Base-by-base conservation (phyloP, 2,797 vertebrate genomes). In the Distichodus sexfasciatus region DNA sequence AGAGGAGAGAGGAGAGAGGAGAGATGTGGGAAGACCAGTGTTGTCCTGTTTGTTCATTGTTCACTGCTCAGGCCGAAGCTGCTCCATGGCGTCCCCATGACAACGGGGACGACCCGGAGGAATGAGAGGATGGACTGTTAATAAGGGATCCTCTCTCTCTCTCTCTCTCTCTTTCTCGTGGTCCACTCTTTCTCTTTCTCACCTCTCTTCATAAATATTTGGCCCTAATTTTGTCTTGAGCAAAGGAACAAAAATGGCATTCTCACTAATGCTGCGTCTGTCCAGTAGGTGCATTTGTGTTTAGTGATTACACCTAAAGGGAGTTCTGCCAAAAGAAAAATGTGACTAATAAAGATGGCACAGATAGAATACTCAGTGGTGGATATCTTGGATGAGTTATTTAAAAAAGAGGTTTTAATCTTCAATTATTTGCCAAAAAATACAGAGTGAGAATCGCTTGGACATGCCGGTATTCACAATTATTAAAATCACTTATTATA, bases 21-120 rank as follows among this genome's bases (percentile, higher is more conserved):
- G 31, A 33, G 12, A 29, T 53, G 36, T 33, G 38, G 33, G 47
- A 50, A 38, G 41, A 76, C 65, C 69, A 72, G 66, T 50, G 66
- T 66, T 31, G 71, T 50, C 57, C 74, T 72, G 60, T 76, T 76
- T 76, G 74, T 75, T 80, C 74, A 82, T 82, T 74, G 83, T 82
- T 81, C 74, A 68, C 69, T 19, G 70, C 51, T 79, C 66, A 59
- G 68, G 62, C 79, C 40, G 67, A 66, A 59, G 61, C 76, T 68
- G 78, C 78, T 75, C 71, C 58, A 76, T 84, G 79, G 64, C 79
- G 81, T 90, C 86, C 41, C 87, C 85, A 87, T 88, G 87, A 83
- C 88, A 86, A 90, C 80, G 24, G 58, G 50, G 51, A 76, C 72
- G 72, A 51, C 66, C 46, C 43, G 26, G 67, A 72, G 69, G 51